Evolutionary conservation across 2,113 vertebrate species (phyloP), one percentile per base, ranked within the genome.

Genomic region (Piaya cayana): DNA sequence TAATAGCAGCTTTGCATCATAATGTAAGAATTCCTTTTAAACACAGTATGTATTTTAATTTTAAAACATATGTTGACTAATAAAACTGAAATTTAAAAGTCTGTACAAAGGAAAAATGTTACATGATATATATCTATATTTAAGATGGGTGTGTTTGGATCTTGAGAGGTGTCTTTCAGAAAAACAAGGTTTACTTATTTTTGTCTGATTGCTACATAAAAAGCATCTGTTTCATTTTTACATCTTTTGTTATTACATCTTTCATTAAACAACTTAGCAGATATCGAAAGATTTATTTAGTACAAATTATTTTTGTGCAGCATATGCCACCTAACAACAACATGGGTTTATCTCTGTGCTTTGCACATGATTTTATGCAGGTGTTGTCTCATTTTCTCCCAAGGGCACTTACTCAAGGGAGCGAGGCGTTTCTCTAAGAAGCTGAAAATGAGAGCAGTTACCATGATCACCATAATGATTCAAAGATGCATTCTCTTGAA

Each of bases 381-480:
- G 55, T 15, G 7, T 84, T 92, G 92, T 88, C 90, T 96, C 82
- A 86, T 94, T 91, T 92, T 89, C 82, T 95, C 85, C 93, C 80
- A 32, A 52, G 92, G 85, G 82, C 34, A 32, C 49, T 94, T 77
- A 77, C 76, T 89, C 16, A 5, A 79, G 52, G 47, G 72, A 95
- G 89, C 20, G 29, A 53, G 58, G 52, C 91, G 0, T 90, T 94
- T 63, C 90, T 93, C 30, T 93, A 67, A 90, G 90, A 90, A 95
- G 88, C 95, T 94, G 88, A 83, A 95, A 92, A 95, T 84, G 60
- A 90, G 77, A 93, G 87, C 26, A 7, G 93, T 96, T 97, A 89
- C 94, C 85, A 88, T 95, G 91, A 92, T 96, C 89, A 95, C 93
- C 53, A 2, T 71, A 96, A 87, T 1, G 27, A 89, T 17, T 76